phyloP scores from a whole-genome alignment of 2,113 vertebrate genomes.

The Leuciscus idus region DNA sequence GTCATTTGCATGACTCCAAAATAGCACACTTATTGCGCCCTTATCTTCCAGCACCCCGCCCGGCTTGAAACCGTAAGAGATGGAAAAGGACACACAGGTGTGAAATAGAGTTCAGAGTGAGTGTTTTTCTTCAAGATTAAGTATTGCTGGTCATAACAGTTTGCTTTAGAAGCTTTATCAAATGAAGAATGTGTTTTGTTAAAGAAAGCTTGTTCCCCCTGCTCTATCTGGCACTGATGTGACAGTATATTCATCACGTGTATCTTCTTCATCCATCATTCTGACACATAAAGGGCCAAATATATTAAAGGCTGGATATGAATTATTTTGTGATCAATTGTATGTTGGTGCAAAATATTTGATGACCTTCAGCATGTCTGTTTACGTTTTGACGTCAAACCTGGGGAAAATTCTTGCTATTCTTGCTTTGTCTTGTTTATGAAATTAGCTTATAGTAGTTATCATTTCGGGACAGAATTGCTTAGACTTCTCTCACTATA shows the following conservation, averaged over 20 bases:
- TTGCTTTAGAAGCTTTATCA: background rate
- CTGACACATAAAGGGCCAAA: background rate
- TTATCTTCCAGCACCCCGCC: conserved; percentile 49
- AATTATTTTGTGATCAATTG: conserved; percentile 20
- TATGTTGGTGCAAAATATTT: background rate
- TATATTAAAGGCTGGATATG: conserved; percentile 32
- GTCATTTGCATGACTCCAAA: conserved; percentile 53
- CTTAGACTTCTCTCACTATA: too few species aligned
- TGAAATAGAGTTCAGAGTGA: conserved; percentile 11
- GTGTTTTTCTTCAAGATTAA: conserved; percentile 12
- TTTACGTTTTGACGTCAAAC: background rate
- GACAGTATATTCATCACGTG: conserved; percentile 35
- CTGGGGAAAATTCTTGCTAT: background rate
- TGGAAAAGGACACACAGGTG: conserved; percentile 14
- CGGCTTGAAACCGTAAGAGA: conserved; percentile 25
- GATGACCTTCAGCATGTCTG: background rate
- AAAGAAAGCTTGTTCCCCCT: background rate
- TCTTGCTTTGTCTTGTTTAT: background rate
- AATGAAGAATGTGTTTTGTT: conserved; percentile 11
- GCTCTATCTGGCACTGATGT: conserved; percentile 2
- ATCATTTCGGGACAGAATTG: background rate
- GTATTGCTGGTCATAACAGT: background rate
- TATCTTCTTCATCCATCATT: conserved; percentile 29
- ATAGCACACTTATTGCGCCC: conserved; percentile 55
- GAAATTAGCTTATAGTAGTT: background rate